Evolutionary conservation across 2,113 vertebrate genomes (phyloP).

Genomic region (Climacteris rufus): DNA sequence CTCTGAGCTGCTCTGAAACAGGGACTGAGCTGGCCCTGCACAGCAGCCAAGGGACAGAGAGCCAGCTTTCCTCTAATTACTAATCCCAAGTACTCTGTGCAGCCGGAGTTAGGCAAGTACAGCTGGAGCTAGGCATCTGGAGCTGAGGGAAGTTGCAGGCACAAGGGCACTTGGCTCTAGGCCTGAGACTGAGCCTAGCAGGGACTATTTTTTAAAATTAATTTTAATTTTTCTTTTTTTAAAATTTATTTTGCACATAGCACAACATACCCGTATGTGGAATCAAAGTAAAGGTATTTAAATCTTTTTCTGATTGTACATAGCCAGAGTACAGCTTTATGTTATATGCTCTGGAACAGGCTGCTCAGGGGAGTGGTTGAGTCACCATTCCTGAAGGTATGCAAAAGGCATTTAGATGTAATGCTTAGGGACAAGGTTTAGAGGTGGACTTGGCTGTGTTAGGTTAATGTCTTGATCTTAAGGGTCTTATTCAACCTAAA

Average conservation of each 20-base stretch:
- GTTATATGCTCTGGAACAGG: neutral
- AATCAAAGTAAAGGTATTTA: neutral
- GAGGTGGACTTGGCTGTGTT: neutral
- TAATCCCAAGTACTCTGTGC: neutral
- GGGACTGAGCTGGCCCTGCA: neutral
- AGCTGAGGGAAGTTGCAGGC: neutral
- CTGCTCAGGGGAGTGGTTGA: neutral
- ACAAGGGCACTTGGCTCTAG: neutral
- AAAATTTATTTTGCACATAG: neutral
- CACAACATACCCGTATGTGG: neutral
- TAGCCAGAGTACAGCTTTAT: neutral
- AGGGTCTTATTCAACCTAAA: neutral
- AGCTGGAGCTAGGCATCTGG: neutral
- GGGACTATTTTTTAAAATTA: neutral
- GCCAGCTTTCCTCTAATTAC: neutral
- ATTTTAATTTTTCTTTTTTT: neutral
- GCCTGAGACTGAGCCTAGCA: neutral
- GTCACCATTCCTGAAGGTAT: neutral
- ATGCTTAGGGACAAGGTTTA: neutral
- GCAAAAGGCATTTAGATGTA: neutral
- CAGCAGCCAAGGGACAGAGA: neutral
- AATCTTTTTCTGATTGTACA: neutral
- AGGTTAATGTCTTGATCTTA: neutral
- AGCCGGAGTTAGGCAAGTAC: neutral
- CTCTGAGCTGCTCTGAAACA: neutral